Base-by-base conservation (phyloP, 2,888 invertebrate species). In the Cephus spinipes region DNA sequence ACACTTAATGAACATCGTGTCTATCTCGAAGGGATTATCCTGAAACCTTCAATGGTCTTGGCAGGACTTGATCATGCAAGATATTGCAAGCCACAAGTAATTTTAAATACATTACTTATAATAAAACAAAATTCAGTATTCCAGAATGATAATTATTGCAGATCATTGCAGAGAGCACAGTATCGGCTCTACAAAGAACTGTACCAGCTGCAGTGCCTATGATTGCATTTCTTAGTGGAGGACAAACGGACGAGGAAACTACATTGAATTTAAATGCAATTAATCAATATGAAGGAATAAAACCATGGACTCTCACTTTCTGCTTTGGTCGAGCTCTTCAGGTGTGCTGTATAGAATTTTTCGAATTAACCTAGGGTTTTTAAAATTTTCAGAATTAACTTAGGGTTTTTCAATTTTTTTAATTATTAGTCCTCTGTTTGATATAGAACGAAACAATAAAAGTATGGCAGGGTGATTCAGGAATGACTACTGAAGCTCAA, bases 21-120 rank as follows among this genome's bases (percentile, higher is more conserved):
- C 81, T 99, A 94, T 94, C 94, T 99, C 87, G 99, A 99, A 92
- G 99, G 98, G 81, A 98, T 98, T 32, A 94, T 99, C 68, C 94
- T 99, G 87, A 99, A 99, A 92, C 98, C 98, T 79, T 98, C 99
- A 94, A 99, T 99, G 99, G 98, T 98, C 80, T 97, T 97, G 79
- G 94, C 96, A 81, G 98, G 98, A 76, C 79, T 81, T 11, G 82
- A 84, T 40, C 83, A 82, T 76, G 76, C 75, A 9, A 73, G 76
- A 68, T 84, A 81, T 76, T 85, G 83, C 79, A 83, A 81, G 9
- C 82, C 88, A 0, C 82, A 87, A 80, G 85, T 85, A 9, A 33
- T 71, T 71, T 12, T 11, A 71, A 1, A 1, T 31, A 32, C 71
- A 71, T 71, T 23, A 71, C 12, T 71, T 31, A 6, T 30, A 71